Evolutionary conservation across 2,113 vertebrate genomes (phyloP).

Genomic region (Psittacula cyanocephala): DNA sequence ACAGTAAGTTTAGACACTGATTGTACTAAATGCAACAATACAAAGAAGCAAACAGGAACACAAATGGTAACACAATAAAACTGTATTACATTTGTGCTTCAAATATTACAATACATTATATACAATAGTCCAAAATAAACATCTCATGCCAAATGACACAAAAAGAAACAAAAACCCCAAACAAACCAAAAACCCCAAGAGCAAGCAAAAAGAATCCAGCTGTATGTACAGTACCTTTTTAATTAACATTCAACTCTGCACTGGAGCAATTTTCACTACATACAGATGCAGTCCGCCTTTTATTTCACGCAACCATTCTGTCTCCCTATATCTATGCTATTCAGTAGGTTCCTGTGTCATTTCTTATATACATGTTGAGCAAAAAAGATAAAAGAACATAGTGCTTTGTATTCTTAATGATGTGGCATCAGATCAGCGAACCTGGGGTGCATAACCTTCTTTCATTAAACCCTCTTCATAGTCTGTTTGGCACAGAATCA

Average conservation of each 20-base stretch:
- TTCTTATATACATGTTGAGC: conserved; percentile 81
- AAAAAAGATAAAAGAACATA: conserved; percentile 80
- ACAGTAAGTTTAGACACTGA: conserved; percentile 83
- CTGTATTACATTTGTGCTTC: conserved; percentile 99
- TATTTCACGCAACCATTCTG: conserved; percentile 71
- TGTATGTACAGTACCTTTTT: conserved; percentile 81
- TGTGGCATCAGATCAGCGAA: conserved; percentile 83
- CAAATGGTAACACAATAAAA: conserved; percentile 97
- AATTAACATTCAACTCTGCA: conserved; percentile 83
- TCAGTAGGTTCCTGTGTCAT: conserved; percentile 80
- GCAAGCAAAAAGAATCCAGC: conserved; percentile 74
- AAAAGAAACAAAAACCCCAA: conserved; percentile 75
- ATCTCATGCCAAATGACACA: conserved; percentile 96
- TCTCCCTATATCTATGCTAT: conserved; percentile 88
- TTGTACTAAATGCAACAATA: conserved; percentile 86
- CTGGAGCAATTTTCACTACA: conserved; percentile 79
- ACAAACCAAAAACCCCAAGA: conserved; percentile 83
- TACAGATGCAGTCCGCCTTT: conserved; percentile 78
- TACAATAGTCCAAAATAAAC: conserved; percentile 98
- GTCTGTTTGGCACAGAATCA: conserved; percentile 99
- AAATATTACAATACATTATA: conserved; percentile 97
- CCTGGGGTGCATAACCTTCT: conserved; percentile 95
- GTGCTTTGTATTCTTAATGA: conserved; percentile 82
- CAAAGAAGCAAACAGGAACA: conserved; percentile 82
- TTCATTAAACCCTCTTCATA: conserved; percentile 99